Base-by-base conservation (phyloP, 2,888 invertebrate genomes). In the Periphyllus acericola region DNA sequence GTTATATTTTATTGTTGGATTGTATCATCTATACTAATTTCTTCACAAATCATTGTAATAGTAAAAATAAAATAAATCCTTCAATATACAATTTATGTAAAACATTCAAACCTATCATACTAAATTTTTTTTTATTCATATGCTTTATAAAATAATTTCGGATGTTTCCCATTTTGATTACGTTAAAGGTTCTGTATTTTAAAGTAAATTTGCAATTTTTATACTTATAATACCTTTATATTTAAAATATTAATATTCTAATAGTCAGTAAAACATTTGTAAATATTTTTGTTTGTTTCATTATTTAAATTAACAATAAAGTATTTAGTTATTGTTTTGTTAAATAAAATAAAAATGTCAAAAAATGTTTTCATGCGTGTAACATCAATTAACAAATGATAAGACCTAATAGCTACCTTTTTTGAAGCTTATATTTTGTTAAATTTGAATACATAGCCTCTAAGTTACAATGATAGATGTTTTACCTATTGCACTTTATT, bases 251-350 rank as follows among this genome's bases (percentile, higher is more conserved):
- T 72, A 79, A 79, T 80, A 86, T 80, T 80, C 55, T 71, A 80
- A 71, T 86, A 79, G 75, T 75, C 72, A 84, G 86, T 86, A 40
- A 86, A 74, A 80, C 52, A 80, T 86, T 86, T 86, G 86, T 86
- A 86, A 72, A 80, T 86, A 86, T 86, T 34, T 71, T 78, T 85
- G 71, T 84, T 76, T 84, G 25, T 78, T 85, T 79, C 71, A 86
- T 52, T 71, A 86, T 79, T 85, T 78, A 78, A 85, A 55, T 68
- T 85, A 85, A 85, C 52, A 52, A 71, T 78, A 85, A 78, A 78
- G 52, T n/a, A 76, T 76, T 66, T 60, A 83, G 83, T 83, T 60
- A 83, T 60, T 83, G 83, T 83, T 83, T 75, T 36, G 60, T 75
- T 83, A 32, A 75, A 66, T 75, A 83, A 74, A n/a, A 83, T 36